These are phyloP conservation scores for Chymomyza amoena DNA, from an alignment of 2,888 invertebrate genomes.

Conservation along the genomic window DNA sequence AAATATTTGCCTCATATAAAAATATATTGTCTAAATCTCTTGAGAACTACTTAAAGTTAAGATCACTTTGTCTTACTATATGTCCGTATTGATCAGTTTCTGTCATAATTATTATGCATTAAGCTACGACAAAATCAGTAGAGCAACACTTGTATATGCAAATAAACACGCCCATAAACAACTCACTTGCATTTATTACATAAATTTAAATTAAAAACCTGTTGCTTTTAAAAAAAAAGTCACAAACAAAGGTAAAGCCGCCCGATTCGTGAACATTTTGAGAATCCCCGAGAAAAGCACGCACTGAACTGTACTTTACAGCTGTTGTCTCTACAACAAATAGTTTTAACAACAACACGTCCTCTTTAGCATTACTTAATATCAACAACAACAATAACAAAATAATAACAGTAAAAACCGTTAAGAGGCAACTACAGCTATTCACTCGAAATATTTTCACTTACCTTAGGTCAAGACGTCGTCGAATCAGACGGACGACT, in stretches of 20 bases:
- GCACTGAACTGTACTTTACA: neutral
- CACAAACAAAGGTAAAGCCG: neutral
- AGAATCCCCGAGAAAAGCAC: neutral
- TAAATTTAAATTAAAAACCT: neutral
- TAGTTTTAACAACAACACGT: neutral
- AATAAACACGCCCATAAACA: neutral
- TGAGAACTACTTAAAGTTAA: no score
- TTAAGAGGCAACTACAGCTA: neutral
- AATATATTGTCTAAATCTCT: no score
- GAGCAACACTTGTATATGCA: neutral
- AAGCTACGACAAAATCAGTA: neutral
- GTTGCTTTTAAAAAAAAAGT: neutral
- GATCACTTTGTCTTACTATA: no score
- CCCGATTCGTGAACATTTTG: neutral
- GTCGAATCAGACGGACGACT: neutral
- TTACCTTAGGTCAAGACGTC: slow-evolving; percentile 55
- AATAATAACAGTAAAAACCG: slow-evolving; percentile 1
- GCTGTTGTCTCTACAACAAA: neutral
- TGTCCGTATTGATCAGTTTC: neutral
- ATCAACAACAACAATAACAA: slow-evolving; percentile 21
- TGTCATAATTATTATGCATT: neutral
- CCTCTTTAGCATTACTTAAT: neutral
- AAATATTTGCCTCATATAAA: no score
- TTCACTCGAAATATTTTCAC: slow-evolving; percentile 26
- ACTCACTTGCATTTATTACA: neutral